Evolutionary conservation across 2,797 vertebrate genomes (phyloP).

Genomic region (Anguilla megastoma): DNA sequence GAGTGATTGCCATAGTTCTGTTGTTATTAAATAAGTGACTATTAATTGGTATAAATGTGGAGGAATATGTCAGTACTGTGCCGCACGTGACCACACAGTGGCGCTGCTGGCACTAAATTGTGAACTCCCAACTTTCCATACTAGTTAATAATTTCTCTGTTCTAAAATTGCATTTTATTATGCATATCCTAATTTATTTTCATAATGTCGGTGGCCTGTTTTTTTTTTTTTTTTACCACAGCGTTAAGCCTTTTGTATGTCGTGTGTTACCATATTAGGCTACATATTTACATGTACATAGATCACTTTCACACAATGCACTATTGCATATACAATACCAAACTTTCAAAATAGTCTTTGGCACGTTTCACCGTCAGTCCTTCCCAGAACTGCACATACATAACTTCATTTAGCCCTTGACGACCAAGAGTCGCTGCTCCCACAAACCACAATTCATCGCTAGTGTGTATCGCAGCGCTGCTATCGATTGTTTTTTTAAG

Average conservation of each 20-base stretch:
- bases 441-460: not conserved
- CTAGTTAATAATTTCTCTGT: not conserved
- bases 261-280: no score
- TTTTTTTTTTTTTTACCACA: no score
- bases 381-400: not conserved
- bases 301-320: not conserved
- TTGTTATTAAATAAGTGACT: not conserved
- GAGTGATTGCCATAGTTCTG: not conserved
- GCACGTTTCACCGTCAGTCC: not conserved
- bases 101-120: not conserved
- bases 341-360: not conserved
- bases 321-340: not conserved
- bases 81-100: not conserved
- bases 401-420: not conserved
- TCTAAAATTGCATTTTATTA: not conserved
- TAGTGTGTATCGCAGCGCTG: not conserved
- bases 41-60: not conserved
- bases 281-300: not conserved
- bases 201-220: no score
- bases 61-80: not conserved
- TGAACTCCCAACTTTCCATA: not conserved
- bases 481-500: not conserved
- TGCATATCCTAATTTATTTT: not conserved
- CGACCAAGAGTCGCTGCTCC: not conserved
- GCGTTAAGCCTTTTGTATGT: no score